These are phyloP conservation scores for Tribolium freemani DNA, from an alignment of 2,888 invertebrate species.

Conservation along the genomic window DNA sequence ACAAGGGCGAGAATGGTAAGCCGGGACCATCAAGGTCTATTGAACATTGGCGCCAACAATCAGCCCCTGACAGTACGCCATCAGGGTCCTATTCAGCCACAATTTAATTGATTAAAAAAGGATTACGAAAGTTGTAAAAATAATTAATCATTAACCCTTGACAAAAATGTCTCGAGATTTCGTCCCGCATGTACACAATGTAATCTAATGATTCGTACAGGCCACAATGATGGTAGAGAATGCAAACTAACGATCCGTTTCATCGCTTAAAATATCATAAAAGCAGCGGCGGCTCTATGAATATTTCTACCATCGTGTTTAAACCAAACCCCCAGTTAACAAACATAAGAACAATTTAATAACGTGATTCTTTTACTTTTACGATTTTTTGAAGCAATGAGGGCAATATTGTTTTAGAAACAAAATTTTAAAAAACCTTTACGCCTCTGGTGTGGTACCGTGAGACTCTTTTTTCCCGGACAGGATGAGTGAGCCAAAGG, in stretches of 20 bases:
- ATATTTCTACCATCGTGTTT: not conserved
- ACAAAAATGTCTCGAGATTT: slow-evolving; percentile 60
- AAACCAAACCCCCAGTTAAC: not conserved
- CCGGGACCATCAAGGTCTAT: slow-evolving; percentile 44
- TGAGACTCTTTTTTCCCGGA: slow-evolving; percentile 49
- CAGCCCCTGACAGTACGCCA: slow-evolving; percentile 55
- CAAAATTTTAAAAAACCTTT: not conserved
- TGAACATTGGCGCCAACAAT: slow-evolving; percentile 57
- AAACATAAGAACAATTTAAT: no score
- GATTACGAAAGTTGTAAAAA: slow-evolving; percentile 63
- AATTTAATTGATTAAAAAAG: slow-evolving; percentile 65
- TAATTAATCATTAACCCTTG: slow-evolving; percentile 67
- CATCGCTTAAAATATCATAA: slow-evolving; percentile 61
- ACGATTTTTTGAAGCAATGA: no score
- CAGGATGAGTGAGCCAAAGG: slow-evolving; percentile 51
- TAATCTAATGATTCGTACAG: slow-evolving; percentile 65
- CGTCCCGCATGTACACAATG: slow-evolving; percentile 62
- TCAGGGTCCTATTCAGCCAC: slow-evolving; percentile 57
- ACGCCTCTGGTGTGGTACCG: slow-evolving; percentile 9
- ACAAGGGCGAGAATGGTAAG: slow-evolving; percentile 23
- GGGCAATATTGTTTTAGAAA: not conserved
- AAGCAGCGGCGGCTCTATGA: slow-evolving; percentile 49
- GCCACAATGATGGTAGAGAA: slow-evolving; percentile 65
- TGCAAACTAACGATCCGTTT: slow-evolving; percentile 67
- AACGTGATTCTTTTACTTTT: no score